A percentile compares a stretch with the other conserved stretches of the same genome.
These are phyloP conservation scores for Sorex maritimensis DNA, from an alignment of 2,797 vertebrate genomes.

Conservation along the genomic window DNA sequence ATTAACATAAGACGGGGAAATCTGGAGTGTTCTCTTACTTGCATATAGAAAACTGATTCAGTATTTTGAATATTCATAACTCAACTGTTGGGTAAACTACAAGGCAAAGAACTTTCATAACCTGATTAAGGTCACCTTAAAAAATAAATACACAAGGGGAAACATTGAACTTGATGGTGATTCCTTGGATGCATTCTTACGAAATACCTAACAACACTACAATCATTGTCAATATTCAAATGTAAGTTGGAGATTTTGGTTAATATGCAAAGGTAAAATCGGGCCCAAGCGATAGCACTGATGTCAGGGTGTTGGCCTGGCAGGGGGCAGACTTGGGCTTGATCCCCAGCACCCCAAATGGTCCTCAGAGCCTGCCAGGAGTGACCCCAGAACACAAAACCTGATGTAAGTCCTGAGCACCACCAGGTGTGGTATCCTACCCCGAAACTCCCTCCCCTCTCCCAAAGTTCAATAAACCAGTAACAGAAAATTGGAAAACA, in stretches of 20 bases:
- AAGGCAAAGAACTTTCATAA: constrained; percentile 3
- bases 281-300: neutral
- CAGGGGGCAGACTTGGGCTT: too few relatives aligned
- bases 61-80: neutral
- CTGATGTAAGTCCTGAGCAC: too few relatives aligned
- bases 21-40: neutral
- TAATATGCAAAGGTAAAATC: neutral
- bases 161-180: neutral
- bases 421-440: too few relatives aligned
- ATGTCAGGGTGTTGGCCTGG: too few relatives aligned
- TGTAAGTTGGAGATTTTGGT: neutral
- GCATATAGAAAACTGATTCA: neutral
- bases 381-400: too few relatives aligned
- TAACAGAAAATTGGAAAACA: neutral
- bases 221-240: neutral
- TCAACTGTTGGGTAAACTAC: neutral
- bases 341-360: too few relatives aligned
- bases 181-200: neutral
- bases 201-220: constrained; percentile 25
- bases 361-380: too few relatives aligned
- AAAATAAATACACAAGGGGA: neutral
- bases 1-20: neutral
- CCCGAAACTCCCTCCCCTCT: too few relatives aligned
- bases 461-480: neutral
- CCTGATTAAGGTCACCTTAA: neutral